These are phyloP conservation scores for Miltochrista miniata DNA, from an alignment of 2,888 invertebrate species.

Conservation along the genomic window DNA sequence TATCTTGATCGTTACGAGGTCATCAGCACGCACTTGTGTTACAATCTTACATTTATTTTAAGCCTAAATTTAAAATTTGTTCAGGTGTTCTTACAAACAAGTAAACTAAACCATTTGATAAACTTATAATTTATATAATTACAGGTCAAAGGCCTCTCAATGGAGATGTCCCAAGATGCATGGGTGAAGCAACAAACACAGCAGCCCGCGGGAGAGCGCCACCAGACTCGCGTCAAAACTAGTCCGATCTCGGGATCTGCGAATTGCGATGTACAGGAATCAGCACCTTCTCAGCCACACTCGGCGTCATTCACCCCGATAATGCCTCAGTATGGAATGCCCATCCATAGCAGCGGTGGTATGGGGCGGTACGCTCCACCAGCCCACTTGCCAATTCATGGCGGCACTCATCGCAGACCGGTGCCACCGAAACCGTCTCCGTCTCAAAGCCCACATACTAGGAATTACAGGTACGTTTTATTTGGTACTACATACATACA, in stretches of 20 bases:
- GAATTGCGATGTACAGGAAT: conserved; percentile 83
- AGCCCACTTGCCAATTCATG: conserved; percentile 83
- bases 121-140: conserved; percentile 31
- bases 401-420: conserved; percentile 72
- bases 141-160: conserved; percentile 78
- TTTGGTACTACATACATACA: neutral
- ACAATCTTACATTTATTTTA: conserved; percentile 3
- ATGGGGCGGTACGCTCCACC: conserved; percentile 81
- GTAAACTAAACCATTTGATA: neutral
- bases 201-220: conserved; percentile 66
- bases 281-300: conserved; percentile 75
- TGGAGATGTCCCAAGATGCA: conserved; percentile 80
- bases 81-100: conserved; percentile 15
- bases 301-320: conserved; percentile 73
- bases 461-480: conserved; percentile 72
- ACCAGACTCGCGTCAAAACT: conserved; percentile 73
- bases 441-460: conserved; percentile 80
- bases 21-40: conserved; percentile 13
- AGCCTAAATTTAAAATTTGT: conserved; percentile 16
- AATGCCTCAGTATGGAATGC: conserved; percentile 70
- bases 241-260: conserved; percentile 76
- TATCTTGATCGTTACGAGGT: neutral
- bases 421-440: conserved; percentile 79
- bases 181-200: conserved; percentile 80
- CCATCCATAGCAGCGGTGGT: conserved; percentile 63